Percentiles rank a stretch among this genome's conserved stretches.
These are phyloP conservation scores for Fistularia tabacaria DNA, from an alignment of 2,797 vertebrate genomes.

Conservation along the genomic window DNA sequence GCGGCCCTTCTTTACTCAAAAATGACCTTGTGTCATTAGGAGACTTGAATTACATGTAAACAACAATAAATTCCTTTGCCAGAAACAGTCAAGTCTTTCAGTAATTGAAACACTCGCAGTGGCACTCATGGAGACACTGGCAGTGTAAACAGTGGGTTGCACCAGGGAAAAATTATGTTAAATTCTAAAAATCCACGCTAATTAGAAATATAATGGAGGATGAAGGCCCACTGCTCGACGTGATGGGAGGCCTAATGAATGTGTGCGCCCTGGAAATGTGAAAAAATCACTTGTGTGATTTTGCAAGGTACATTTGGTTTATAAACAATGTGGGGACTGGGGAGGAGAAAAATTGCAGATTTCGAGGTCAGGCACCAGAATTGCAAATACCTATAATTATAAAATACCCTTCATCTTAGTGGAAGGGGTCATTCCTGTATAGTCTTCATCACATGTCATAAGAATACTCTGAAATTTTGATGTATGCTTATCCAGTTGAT, in stretches of 20 bases:
- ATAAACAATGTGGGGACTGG: too few species aligned
- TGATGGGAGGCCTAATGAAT: slow-evolving; percentile 52
- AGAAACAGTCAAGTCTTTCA: slow-evolving; percentile 36
- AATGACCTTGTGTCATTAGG: neutral
- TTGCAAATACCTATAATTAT: too few species aligned
- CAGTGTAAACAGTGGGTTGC: slow-evolving; percentile 43
- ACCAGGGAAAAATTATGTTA: slow-evolving; percentile 44
- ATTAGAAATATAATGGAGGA: slow-evolving; percentile 68
- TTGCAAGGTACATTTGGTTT: slow-evolving; percentile 15
- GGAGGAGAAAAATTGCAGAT: too few species aligned
- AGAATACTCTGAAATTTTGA: neutral
- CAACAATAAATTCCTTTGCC: slow-evolving; percentile 7
- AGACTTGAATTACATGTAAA: neutral
- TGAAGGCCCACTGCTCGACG: slow-evolving; percentile 62
- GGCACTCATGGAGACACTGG: slow-evolving; percentile 39
- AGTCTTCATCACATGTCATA: too few species aligned
- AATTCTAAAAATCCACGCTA: slow-evolving; percentile 59
- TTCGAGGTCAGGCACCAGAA: too few species aligned
- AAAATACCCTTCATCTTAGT: too few species aligned
- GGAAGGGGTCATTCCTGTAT: too few species aligned
- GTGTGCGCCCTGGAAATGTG: slow-evolving; percentile 42
- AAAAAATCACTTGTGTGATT: slow-evolving; percentile 35
- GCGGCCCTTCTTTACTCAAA: too few species aligned
- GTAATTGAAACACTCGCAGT: slow-evolving; percentile 23
- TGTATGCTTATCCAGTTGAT: slow-evolving; percentile 1